Percentiles rank a stretch among this genome's conserved stretches.
Conservation (phyloP, 2,797 vertebrate species). For the Anguilla anguilla region DNA sequence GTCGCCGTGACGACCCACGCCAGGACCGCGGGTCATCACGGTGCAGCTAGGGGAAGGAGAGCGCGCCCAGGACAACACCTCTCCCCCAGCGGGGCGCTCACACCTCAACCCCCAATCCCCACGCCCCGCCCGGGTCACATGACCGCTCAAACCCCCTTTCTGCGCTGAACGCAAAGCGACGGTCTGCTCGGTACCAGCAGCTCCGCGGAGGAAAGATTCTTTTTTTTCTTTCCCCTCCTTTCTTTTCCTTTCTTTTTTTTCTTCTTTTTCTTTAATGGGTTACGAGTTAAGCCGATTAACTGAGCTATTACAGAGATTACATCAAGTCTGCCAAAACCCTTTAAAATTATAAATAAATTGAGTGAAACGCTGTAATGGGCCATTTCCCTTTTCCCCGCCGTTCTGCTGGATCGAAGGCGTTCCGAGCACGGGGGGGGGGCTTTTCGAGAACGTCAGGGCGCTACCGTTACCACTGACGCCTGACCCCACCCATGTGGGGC, state of each 20-base stretch:
- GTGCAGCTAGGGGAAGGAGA: neutral
- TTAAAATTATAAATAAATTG: constrained; percentile 67
- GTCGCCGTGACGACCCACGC: neutral
- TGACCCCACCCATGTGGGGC: neutral
- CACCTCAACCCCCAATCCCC: constrained; percentile 19
- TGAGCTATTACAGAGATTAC: constrained; percentile 58
- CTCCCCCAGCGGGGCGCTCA: neutral
- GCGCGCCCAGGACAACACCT: neutral
- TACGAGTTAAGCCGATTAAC: constrained; percentile 57
- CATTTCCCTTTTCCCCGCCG: constrained; percentile 63
- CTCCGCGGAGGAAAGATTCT: neutral
- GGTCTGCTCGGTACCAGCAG: constrained; percentile 22
- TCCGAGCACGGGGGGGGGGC: constrained; percentile 21
- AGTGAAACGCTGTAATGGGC: constrained; percentile 64
- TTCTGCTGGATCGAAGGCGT: constrained; percentile 55
- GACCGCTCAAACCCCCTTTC: neutral
- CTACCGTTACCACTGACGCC: neutral
- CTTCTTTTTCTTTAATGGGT: constrained; percentile 44
- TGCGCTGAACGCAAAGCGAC: neutral
- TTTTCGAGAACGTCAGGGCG: neutral
- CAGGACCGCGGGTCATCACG: neutral
- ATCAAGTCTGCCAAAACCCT: constrained; percentile 58
- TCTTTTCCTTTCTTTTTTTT: neutral
- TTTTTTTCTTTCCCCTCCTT: neutral
- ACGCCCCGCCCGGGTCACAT: neutral